phyloP scores from a whole-genome alignment of 2,888 invertebrate species.

The Hypena proboscidalis region DNA sequence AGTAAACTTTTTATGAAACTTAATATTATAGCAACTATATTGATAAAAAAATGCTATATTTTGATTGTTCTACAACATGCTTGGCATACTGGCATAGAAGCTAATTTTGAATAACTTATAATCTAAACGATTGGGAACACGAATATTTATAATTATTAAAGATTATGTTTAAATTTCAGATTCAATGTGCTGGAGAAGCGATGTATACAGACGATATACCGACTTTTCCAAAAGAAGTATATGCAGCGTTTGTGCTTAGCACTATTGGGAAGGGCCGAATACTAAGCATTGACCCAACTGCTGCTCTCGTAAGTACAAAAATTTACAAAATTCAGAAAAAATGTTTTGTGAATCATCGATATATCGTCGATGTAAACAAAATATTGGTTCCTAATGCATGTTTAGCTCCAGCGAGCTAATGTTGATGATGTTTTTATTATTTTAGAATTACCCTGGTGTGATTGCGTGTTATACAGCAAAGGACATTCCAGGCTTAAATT shows the following conservation, averaged over 20 bases:
- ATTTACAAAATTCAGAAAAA: too few relatives aligned
- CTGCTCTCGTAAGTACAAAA: conserved; percentile 83
- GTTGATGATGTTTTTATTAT: conserved; percentile 17
- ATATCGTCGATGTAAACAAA: too few relatives aligned
- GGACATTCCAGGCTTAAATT: conserved; percentile 88
- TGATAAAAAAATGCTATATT: too few relatives aligned
- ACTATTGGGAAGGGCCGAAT: conserved; percentile 84
- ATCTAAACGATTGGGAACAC: too few relatives aligned
- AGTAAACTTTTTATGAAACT: too few relatives aligned
- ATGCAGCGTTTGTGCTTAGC: conserved; percentile 87
- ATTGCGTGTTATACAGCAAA: conserved; percentile 86
- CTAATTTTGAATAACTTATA: too few relatives aligned
- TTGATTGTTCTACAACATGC: too few relatives aligned
- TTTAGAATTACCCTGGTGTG: conserved; percentile 87
- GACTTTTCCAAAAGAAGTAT: conserved; percentile 85
- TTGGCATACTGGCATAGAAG: too few relatives aligned
- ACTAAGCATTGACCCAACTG: conserved; percentile 83
- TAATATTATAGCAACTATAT: too few relatives aligned
- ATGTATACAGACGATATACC: conserved; percentile 87
- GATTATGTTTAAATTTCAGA: conserved; percentile 40
- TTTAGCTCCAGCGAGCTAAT: too few relatives aligned
- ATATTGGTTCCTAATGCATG: conserved; percentile 89
- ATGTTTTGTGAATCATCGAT: too few relatives aligned
- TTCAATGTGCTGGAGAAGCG: conserved; percentile 88
- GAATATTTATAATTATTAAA: neutral